Percentiles rank a stretch among this genome's conserved stretches.
Evolutionary conservation across 2,113 vertebrate species (phyloP).

Genomic region (Tragelaphus strepsiceros): DNA sequence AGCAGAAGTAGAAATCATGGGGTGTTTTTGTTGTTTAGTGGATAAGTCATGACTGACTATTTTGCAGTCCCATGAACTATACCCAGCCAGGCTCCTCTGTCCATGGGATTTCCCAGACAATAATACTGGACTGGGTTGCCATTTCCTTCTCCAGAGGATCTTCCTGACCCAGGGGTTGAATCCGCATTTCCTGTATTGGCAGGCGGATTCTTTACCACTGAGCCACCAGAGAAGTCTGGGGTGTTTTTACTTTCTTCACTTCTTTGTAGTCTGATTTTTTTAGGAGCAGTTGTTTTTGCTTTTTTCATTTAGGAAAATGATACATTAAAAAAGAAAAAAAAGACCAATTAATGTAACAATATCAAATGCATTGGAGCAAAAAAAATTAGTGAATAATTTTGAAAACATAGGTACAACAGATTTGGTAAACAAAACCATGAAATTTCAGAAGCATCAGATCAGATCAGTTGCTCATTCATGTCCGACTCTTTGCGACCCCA

Average conservation of each 20-base stretch:
- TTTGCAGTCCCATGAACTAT: background rate
- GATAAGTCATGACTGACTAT: background rate
- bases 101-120: background rate
- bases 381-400: conserved; percentile 12
- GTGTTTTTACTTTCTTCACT: background rate
- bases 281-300: background rate
- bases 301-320: background rate
- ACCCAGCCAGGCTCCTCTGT: background rate
- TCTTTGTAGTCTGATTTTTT: background rate
- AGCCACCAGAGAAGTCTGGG: background rate
- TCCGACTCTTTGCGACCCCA: too few species aligned
- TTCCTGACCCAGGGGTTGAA: background rate
- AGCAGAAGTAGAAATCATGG: background rate
- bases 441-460: conserved; percentile 4
- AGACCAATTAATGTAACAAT: background rate
- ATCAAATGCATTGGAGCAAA: background rate
- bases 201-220: background rate
- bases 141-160: background rate
- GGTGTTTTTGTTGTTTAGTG: background rate
- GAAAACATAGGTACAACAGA: background rate
- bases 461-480: too few species aligned
- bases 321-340: background rate
- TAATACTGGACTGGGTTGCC: background rate
- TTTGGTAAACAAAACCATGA: background rate
- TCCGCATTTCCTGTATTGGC: background rate